Evolutionary conservation across 2,888 invertebrate genomes (phyloP).

Genomic region (Ichneumoninae sp.): DNA sequence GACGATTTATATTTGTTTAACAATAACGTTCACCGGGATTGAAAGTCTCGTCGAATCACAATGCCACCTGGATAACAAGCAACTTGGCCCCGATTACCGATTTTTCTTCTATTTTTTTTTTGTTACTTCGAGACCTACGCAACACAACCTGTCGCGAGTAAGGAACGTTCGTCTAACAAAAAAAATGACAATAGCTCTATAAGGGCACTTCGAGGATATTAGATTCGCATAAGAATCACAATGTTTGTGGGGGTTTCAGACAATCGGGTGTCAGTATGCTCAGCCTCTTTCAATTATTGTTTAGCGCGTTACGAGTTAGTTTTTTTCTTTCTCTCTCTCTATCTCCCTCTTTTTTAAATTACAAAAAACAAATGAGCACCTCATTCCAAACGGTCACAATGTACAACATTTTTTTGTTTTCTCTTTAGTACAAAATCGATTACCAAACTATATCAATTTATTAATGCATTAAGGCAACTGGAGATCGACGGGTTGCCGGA

Average conservation of each 20-base stretch:
- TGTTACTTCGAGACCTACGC: slow-evolving; percentile 40
- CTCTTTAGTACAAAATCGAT: slow-evolving; percentile 69
- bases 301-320: slow-evolving; percentile 42
- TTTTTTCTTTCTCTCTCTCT: slow-evolving; percentile 16
- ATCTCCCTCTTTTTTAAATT: slow-evolving; percentile 39
- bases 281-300: slow-evolving; percentile 40
- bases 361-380: slow-evolving; percentile 58
- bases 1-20: neutral
- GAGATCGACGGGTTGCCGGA: slow-evolving; percentile 72
- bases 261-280: slow-evolving; percentile 33
- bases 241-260: slow-evolving; percentile 26
- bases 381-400: slow-evolving; percentile 53
- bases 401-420: slow-evolving; percentile 59
- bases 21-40: slow-evolving; percentile 51
- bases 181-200: slow-evolving; percentile 36
- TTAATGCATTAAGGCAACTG: slow-evolving; percentile 80
- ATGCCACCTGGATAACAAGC: slow-evolving; percentile 48
- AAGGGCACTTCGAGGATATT: slow-evolving; percentile 61
- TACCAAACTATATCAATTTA: slow-evolving; percentile 77
- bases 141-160: slow-evolving; percentile 28
- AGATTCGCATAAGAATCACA: slow-evolving; percentile 33
- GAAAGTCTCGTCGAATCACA: slow-evolving; percentile 49
- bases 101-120: slow-evolving; percentile 18
- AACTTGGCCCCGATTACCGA: slow-evolving; percentile 45
- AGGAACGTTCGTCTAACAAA: slow-evolving; percentile 19